Evolutionary conservation across 2,888 invertebrate genomes (phyloP), one percentile per base, ranked within the genome.

Genomic region (Noctua pronuba): DNA sequence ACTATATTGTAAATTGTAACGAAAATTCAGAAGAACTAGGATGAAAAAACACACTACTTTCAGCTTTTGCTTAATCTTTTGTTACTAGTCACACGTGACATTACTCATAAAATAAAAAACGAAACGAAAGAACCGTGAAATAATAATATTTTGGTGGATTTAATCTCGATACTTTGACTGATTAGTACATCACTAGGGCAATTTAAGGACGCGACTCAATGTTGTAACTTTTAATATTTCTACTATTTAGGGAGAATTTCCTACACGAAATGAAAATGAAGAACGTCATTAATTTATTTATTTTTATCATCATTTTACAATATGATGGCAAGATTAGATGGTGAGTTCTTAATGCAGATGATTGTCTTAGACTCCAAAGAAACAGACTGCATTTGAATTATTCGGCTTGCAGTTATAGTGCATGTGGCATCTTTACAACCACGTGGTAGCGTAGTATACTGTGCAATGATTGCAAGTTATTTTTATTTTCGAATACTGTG

Each of bases 111-210:
- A n/a, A 24, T 16, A 16, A 52, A 41, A 2, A 16, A 6, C 18
- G 18, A 16, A 49, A 0, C 55, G n/a, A n/a, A 55, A n/a, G 11
- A n/a, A 11, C 11, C 55, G 55, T 55, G 55, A 52, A 52, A 52
- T 52, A 24, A 49, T 21, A 21, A 13, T 13, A 55, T n/a, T 55
- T 11, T 24, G 16, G 10, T 44, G n/a, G 0, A n/a, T 69, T 41
- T 18, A 18, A 31, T 28, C 31, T 82, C 79, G 79, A 82, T 58
- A 38, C 1, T n/a, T n/a, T 58, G n/a, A 58, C 2, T 31, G 11
- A 11, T 41, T n/a, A 35, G 31, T 21, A 3, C 58, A n/a, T 52
- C 66, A 60, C 82, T 82, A 75, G 35, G 21, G 0, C 0, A 2
- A 28, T 52, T 60, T 44, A 44, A 8, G 18, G 35, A 60, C 18